A percentile compares a stretch with the other conserved stretches of the same genome.
phyloP scores from a whole-genome alignment of 2,797 vertebrate species.

The Muscicapa comitata region DNA sequence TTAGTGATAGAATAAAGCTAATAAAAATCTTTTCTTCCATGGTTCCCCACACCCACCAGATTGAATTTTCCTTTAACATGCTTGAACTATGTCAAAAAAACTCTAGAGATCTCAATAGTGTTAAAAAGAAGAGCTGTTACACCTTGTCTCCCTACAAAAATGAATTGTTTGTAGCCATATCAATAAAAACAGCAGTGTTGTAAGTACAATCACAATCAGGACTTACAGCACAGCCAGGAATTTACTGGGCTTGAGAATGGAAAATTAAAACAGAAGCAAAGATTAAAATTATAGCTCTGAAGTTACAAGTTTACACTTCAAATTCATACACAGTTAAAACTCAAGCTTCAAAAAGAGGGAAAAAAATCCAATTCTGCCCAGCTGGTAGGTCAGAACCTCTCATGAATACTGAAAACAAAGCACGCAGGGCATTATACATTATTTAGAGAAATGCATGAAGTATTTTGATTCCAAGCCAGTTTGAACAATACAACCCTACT shows the following conservation, averaged over 20 bases:
- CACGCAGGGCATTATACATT: not conserved
- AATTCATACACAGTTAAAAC: not conserved
- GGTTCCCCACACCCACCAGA: not conserved
- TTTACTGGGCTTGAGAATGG: not conserved
- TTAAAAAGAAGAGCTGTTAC: not conserved
- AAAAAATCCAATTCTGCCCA: not conserved
- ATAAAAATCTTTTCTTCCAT: not conserved
- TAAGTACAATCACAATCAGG: not conserved
- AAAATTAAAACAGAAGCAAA: not conserved
- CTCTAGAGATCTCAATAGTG: rapidly evolving
- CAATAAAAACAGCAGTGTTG: not conserved
- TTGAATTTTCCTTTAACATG: not conserved
- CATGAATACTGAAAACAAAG: not conserved
- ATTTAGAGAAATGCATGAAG: not conserved
- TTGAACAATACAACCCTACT: not conserved
- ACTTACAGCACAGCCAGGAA: not conserved
- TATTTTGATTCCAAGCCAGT: not conserved
- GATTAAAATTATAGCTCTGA: not conserved
- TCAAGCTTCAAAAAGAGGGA: not conserved
- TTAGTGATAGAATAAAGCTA: not conserved
- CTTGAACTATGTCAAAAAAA: not conserved
- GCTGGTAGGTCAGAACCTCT: not conserved
- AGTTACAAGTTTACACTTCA: not conserved
- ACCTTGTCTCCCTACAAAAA: not conserved
- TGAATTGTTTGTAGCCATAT: not conserved